Conservation (phyloP, 1,140 invertebrate genomes). For the Drosophila seguyi region DNA sequence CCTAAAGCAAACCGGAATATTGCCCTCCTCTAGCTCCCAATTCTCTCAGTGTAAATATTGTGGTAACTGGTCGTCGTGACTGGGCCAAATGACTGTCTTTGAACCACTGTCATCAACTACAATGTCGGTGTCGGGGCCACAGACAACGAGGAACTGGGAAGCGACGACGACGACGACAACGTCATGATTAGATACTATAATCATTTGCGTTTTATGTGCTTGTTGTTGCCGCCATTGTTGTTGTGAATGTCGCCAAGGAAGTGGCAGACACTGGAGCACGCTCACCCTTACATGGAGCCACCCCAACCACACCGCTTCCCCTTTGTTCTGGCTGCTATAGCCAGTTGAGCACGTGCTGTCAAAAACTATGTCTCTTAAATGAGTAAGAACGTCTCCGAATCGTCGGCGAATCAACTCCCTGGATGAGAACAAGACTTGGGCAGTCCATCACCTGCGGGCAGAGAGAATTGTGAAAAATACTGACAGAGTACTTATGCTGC, state of each 20-base stretch:
- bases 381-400: conserved; percentile 35
- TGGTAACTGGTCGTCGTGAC: conserved; percentile 44
- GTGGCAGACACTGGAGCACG: conserved; percentile 54
- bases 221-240: conserved; percentile 69
- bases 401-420: conserved; percentile 24
- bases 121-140: conserved; percentile 67
- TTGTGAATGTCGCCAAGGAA: conserved; percentile 57
- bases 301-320: conserved; percentile 1
- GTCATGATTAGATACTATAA: conserved; percentile 84
- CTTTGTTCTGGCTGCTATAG: conserved; percentile 31
- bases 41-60: conserved; percentile 41
- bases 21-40: too few species aligned
- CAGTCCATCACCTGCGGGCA: conserved; percentile 2
- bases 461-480: neutral
- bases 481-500: too few species aligned
- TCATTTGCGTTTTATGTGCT: conserved; percentile 82
- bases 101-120: conserved; percentile 81
- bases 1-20: neutral
- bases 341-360: conserved; percentile 46
- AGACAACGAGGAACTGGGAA: conserved; percentile 24
- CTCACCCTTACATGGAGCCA: conserved; percentile 3
- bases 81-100: conserved; percentile 76
- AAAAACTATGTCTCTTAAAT: conserved; percentile 46
- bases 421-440: conserved; percentile 1
- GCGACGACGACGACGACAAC: conserved; percentile 46